Evolutionary conservation across 2,113 vertebrate genomes (phyloP).

Genomic region (Sebastes schlegelii): DNA sequence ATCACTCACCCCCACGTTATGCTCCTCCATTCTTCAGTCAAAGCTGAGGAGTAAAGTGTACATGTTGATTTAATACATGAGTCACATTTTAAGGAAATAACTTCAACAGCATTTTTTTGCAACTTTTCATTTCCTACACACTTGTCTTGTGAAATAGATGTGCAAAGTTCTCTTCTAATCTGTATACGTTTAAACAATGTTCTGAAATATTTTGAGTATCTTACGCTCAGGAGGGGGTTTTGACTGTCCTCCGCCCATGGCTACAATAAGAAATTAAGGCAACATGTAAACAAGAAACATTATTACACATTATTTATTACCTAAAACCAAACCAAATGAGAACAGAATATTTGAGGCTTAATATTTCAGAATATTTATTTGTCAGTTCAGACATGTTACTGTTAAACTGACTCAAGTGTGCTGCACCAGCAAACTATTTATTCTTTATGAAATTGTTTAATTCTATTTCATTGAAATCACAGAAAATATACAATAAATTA

Average conservation of each 20-base stretch:
- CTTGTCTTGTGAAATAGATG: background rate
- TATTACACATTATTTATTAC: background rate
- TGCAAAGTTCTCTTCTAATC: background rate
- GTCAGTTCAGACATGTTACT: background rate
- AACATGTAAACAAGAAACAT: background rate
- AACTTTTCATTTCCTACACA: background rate
- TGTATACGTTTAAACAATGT: background rate
- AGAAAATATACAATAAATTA: too few relatives aligned
- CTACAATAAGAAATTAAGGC: background rate
- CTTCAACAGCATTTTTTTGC: background rate
- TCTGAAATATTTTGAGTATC: background rate
- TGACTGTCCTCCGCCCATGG: rapidly evolving
- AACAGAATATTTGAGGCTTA: background rate
- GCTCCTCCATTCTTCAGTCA: background rate
- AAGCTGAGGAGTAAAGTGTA: background rate
- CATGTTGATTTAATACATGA: background rate
- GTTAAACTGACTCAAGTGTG: too few relatives aligned
- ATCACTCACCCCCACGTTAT: background rate
- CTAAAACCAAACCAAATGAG: background rate
- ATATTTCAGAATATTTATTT: background rate
- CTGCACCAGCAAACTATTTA: too few relatives aligned
- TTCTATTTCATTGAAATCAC: too few relatives aligned
- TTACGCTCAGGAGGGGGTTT: background rate
- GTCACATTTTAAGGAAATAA: background rate
- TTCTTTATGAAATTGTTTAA: too few relatives aligned